Conservation (phyloP, 2,888 invertebrate species). For the Hypselothyrea guttata region DNA sequence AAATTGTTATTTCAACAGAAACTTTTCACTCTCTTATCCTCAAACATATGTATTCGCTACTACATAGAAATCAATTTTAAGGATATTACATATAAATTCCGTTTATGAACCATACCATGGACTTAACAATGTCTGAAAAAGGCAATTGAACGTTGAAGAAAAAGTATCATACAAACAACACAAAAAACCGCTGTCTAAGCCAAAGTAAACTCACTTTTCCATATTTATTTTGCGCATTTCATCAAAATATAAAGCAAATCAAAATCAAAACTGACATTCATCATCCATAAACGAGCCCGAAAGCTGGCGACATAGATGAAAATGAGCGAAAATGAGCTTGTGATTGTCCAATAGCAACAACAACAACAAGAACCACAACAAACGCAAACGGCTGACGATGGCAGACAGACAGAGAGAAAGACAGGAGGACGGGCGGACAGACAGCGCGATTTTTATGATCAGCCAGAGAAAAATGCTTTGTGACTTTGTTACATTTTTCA, state of each 20-base stretch:
- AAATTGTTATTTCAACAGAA: no score
- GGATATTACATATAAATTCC: conserved; percentile 27
- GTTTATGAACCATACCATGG: conserved; percentile 32
- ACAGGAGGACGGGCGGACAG: no score
- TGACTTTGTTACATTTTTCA: conserved; percentile 71
- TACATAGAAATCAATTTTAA: conserved; percentile 18
- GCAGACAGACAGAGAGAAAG: conserved; percentile 11
- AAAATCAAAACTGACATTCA: conserved; percentile 63
- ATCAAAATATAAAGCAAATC: conserved; percentile 31
- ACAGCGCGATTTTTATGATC: conserved; percentile 59
- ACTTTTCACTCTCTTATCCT: no score
- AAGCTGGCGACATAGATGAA: conserved; percentile 46
- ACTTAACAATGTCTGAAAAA: conserved; percentile 9
- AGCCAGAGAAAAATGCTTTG: conserved; percentile 62
- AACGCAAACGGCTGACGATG: conserved; percentile 4
- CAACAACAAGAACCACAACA: conserved; percentile 16
- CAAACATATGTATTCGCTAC: conserved; percentile 32
- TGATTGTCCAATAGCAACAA: conserved; percentile 1
- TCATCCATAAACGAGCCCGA: conserved; percentile 61
- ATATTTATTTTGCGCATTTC: conserved; percentile 42
- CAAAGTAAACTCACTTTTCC: conserved; percentile 27
- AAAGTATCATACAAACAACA: conserved; percentile 17
- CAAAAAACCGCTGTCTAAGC: conserved; percentile 26
- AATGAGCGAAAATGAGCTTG: conserved; percentile 29
- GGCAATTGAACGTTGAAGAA: conserved; percentile 39